Conservation (phyloP, 1,140 invertebrate species). For the Luehdorfia chinensis region DNA sequence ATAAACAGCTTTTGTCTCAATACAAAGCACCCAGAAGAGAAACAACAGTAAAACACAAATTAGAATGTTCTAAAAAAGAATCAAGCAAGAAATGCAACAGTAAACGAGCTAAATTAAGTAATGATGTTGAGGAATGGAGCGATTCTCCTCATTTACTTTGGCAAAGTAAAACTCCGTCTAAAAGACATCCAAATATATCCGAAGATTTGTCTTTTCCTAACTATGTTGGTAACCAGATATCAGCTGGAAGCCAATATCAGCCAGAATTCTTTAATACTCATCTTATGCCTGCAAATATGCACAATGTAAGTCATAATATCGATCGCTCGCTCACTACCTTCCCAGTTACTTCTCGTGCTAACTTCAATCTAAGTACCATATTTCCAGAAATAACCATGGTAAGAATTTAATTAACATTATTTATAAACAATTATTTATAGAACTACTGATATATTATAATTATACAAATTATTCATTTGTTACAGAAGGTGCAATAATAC, state of each 20-base stretch:
- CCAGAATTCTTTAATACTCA: conserved; percentile 65
- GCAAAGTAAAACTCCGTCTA: conserved; percentile 55
- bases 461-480: conserved; percentile 36
- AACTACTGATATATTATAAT: no score
- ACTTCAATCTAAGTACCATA: conserved; percentile 68
- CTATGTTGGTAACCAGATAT: conserved; percentile 62
- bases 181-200: conserved; percentile 56
- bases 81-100: conserved; percentile 65
- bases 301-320: conserved; percentile 46
- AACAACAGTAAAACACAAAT: conserved; percentile 59
- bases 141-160: conserved; percentile 54
- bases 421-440: no score
- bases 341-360: conserved; percentile 59
- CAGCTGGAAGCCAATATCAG: conserved; percentile 48
- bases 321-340: conserved; percentile 53
- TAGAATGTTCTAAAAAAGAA: conserved; percentile 70
- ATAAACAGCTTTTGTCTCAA: conserved; percentile 42
- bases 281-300: conserved; percentile 56
- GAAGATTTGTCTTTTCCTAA: conserved; percentile 61
- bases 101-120: conserved; percentile 55
- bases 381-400: conserved; percentile 74
- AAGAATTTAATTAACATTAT: conserved; percentile 21
- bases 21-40: conserved; percentile 60
- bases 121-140: conserved; percentile 62
- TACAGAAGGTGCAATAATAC: conserved; percentile 65